Percentiles rank a stretch among this genome's conserved stretches.
phyloP scores from a whole-genome alignment of 2,888 invertebrate species.

The Sinohyriopsis cumingii region DNA sequence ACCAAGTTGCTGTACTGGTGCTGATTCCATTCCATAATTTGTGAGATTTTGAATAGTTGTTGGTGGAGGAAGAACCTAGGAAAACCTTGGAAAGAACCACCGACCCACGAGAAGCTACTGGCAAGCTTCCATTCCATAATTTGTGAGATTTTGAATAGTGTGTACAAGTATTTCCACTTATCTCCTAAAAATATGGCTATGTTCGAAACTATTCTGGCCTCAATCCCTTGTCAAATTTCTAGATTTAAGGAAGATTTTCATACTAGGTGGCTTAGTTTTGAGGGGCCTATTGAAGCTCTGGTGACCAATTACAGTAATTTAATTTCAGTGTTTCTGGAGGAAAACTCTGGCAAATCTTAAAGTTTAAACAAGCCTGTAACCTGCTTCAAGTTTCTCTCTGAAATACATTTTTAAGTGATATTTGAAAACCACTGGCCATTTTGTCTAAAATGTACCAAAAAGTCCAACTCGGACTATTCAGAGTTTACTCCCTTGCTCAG shows the following conservation, averaged over 20 bases:
- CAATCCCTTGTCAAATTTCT: too few relatives aligned
- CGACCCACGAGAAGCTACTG: too few relatives aligned
- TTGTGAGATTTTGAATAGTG: too few relatives aligned
- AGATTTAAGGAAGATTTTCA: constrained; percentile 19
- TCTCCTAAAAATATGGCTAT: too few relatives aligned
- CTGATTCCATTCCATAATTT: constrained; percentile 18
- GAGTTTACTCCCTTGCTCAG: constrained; percentile 28
- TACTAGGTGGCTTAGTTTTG: constrained; percentile 26
- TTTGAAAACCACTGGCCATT: constrained; percentile 25
- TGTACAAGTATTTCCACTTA: too few relatives aligned
- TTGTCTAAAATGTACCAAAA: constrained; percentile 32
- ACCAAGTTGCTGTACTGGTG: constrained; percentile 22
- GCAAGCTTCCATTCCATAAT: too few relatives aligned
- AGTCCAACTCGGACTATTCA: constrained; percentile 26
- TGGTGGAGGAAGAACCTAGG: too few relatives aligned
- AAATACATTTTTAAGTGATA: constrained; percentile 28
- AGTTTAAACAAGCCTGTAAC: constrained; percentile 27
- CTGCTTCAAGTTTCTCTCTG: constrained; percentile 32
- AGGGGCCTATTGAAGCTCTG: constrained; percentile 29
- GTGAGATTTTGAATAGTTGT: constrained; percentile 18
- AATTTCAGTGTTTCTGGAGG: constrained; percentile 20
- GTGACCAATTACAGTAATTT: constrained; percentile 16
- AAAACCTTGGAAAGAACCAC: too few relatives aligned
- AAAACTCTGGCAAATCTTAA: constrained; percentile 20
- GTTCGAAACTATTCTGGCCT: too few relatives aligned